Evolutionary conservation across 1,140 invertebrate genomes (phyloP).

Genomic region (Mycetomoellerius zeteki): DNA sequence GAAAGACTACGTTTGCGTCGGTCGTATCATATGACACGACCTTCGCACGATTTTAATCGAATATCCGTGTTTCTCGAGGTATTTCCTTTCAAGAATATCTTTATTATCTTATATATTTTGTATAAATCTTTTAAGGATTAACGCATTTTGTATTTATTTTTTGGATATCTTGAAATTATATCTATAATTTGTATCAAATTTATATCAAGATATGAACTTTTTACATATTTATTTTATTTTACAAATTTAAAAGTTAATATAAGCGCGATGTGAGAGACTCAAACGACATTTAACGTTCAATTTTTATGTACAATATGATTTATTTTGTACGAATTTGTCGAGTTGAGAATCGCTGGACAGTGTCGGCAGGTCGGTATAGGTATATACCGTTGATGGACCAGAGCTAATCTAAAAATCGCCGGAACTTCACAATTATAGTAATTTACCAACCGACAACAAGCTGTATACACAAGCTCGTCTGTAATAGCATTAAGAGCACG

Average conservation of each 20-base stretch:
- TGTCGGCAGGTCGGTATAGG: slow-evolving; percentile 80
- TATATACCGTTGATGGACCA: slow-evolving; percentile 85
- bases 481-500: slow-evolving; percentile 79
- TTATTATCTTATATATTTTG: not conserved
- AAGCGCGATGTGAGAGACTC: not conserved
- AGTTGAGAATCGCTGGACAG: slow-evolving; percentile 77
- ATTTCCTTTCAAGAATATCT: not conserved
- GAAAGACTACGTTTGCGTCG: slow-evolving; percentile 16
- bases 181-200: not conserved
- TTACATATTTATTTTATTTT: not conserved
- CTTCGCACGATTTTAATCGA: slow-evolving; percentile 48
- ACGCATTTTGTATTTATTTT: slow-evolving; percentile 1
- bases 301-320: not conserved
- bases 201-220: not conserved
- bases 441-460: slow-evolving; percentile 86
- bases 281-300: not conserved
- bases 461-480: slow-evolving; percentile 80
- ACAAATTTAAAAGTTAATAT: not conserved
- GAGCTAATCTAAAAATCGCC: slow-evolving; percentile 87
- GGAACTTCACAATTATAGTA: slow-evolving; percentile 87
- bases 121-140: not conserved
- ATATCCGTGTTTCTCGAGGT: not conserved
- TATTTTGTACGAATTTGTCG: not conserved
- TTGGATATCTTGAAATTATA: not conserved
- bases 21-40: slow-evolving; percentile 8